Percentiles rank a stretch among this genome's conserved stretches.
Conservation (phyloP, 2,797 vertebrate species). For the Taeniopygia guttata region DNA sequence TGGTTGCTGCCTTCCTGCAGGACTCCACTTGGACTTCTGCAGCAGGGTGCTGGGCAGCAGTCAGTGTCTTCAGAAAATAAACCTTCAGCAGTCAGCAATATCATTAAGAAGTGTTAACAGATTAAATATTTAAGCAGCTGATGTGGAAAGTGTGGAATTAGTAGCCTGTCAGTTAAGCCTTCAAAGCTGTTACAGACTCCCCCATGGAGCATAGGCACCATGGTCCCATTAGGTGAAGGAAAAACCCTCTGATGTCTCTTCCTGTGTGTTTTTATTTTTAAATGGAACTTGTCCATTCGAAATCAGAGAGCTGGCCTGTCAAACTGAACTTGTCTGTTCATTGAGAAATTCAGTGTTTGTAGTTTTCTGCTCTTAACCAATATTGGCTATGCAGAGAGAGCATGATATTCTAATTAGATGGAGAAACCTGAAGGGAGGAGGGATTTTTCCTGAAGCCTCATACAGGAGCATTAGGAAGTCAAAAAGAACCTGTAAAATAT, state of each 20-base stretch:
- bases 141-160: not conserved
- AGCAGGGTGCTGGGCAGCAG: not conserved
- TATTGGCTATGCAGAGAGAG: not conserved
- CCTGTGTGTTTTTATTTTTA: not conserved
- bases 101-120: not conserved
- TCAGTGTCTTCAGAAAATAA: not conserved
- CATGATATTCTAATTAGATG: not conserved
- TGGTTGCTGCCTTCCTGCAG: not conserved
- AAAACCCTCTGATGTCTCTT: not conserved
- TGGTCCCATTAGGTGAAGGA: not conserved
- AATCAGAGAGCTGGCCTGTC: not conserved
- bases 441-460: not conserved
- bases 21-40: not conserved
- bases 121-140: slow-evolving; percentile 12
- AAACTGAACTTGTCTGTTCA: not conserved
- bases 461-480: not conserved
- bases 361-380: not conserved
- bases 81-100: not conserved
- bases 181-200: not conserved
- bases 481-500: not conserved
- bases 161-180: not conserved
- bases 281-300: not conserved
- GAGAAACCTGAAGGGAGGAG: not conserved
- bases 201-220: accelerated
- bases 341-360: not conserved